phyloP scores from a whole-genome alignment of 1,140 invertebrate species.

The Dryas iulia region DNA sequence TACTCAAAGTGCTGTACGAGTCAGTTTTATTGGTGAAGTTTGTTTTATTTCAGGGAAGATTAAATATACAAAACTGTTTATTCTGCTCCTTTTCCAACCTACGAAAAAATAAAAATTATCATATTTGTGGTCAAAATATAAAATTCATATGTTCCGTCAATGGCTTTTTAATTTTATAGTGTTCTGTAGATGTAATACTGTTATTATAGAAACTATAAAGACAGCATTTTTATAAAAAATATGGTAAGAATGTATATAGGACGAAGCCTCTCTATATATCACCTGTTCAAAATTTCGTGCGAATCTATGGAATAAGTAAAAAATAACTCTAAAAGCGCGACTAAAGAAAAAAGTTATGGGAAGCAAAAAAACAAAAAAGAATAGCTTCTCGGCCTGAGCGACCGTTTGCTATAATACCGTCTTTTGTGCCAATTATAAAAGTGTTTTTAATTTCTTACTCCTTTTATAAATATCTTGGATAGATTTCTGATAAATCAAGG shows the following conservation, averaged over 20 bases:
- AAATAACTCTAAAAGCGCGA: constrained; percentile 56
- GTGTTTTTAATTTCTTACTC: constrained; percentile 50
- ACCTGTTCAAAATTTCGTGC: constrained; percentile 20
- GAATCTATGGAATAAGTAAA: constrained; percentile 66
- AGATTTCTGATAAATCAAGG: neutral
- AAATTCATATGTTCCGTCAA: too few relatives aligned
- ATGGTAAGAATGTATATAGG: neutral
- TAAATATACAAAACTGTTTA: too few relatives aligned
- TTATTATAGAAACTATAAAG: too few relatives aligned
- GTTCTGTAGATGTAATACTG: too few relatives aligned
- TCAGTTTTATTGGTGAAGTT: too few relatives aligned
- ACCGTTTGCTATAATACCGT: constrained; percentile 64
- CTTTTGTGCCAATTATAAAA: constrained; percentile 77
- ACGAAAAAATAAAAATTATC: too few relatives aligned
- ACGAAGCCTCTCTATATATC: constrained; percentile 11
- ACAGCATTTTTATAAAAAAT: too few relatives aligned
- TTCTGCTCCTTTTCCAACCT: too few relatives aligned
- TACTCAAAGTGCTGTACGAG: too few relatives aligned
- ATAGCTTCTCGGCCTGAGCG: constrained; percentile 55
- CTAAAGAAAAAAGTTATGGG: constrained; percentile 55
- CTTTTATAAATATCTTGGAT: neutral
- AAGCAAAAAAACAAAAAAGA: constrained; percentile 72
- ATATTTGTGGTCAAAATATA: too few relatives aligned
- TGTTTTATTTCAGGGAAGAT: too few relatives aligned
- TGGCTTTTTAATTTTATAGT: too few relatives aligned